These are phyloP conservation scores for Borostomias antarcticus DNA, from an alignment of 2,797 vertebrate genomes.

Conservation along the genomic window DNA sequence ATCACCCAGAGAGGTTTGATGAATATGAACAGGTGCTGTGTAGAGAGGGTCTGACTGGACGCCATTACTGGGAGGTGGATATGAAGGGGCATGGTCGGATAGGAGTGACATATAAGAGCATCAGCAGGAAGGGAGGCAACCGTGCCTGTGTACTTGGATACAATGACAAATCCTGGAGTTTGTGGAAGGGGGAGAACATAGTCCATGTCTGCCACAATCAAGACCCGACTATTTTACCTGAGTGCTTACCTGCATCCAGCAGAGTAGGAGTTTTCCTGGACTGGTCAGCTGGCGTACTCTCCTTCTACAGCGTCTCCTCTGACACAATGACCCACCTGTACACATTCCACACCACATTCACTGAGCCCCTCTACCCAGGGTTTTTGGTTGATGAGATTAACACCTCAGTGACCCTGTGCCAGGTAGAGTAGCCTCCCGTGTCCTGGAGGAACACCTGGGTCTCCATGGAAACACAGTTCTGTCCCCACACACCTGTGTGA, in stretches of 20 bases:
- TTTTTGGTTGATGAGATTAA: not conserved
- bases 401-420: not conserved
- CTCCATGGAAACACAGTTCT: not conserved
- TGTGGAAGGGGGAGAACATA: no score
- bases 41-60: slow-evolving; percentile 25
- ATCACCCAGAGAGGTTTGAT: slow-evolving; percentile 16
- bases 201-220: slow-evolving; percentile 21
- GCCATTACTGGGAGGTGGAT: slow-evolving; percentile 50
- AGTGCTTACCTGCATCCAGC: no score
- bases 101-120: slow-evolving; percentile 29
- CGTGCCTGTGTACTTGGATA: slow-evolving; percentile 15
- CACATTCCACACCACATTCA: no score
- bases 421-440: not conserved
- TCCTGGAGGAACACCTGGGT: not conserved
- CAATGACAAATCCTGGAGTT: slow-evolving; percentile 43
- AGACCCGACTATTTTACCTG: not conserved
- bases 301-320: no score
- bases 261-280: no score
- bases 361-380: accelerated
- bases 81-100: not conserved
- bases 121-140: not conserved
- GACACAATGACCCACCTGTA: no score
- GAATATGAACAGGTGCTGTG: slow-evolving; percentile 24
- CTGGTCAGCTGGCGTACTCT: no score
- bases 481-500: no score